Percentiles rank a stretch among this genome's conserved stretches.
Evolutionary conservation across 2,797 vertebrate genomes (phyloP).

Genomic region (Manis crassicaudata): DNA sequence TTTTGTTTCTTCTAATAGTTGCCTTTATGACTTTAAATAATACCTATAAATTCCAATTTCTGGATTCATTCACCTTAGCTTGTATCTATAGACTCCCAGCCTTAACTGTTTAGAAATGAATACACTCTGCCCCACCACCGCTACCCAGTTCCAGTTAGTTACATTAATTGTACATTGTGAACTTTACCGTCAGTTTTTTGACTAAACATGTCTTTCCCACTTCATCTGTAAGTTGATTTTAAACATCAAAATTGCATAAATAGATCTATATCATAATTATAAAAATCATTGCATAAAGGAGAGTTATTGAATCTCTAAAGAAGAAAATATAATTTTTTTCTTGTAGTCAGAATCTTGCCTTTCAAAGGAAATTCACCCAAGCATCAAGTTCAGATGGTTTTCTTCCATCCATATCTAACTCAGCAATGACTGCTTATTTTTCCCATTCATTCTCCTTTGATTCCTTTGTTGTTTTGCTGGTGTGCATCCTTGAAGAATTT

Average conservation of each 20-base stretch:
- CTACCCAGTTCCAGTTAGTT: not conserved
- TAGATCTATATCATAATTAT: not conserved
- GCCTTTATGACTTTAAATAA: not conserved
- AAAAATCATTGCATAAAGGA: not conserved
- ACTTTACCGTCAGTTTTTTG: not conserved
- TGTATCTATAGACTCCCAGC: not conserved
- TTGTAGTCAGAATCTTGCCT: not conserved
- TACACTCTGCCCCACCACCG: no score
- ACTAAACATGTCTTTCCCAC: not conserved
- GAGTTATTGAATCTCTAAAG: not conserved
- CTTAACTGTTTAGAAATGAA: not conserved
- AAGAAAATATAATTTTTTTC: constrained; percentile 1
- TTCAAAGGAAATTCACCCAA: not conserved
- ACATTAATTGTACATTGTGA: not conserved
- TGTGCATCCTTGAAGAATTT: not conserved
- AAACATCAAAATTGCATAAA: not conserved
- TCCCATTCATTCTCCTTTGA: not conserved
- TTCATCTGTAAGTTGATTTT: not conserved
- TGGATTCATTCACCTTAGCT: not conserved
- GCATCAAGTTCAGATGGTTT: not conserved
- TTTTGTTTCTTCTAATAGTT: not conserved
- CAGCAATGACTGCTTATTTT: not conserved
- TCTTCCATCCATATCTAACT: not conserved
- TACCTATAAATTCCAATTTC: not conserved
- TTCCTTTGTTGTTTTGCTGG: not conserved